Percentiles rank a stretch among this genome's conserved stretches.
phyloP scores from a whole-genome alignment of 2,113 vertebrate species.

The Ciconia boyciana region DNA sequence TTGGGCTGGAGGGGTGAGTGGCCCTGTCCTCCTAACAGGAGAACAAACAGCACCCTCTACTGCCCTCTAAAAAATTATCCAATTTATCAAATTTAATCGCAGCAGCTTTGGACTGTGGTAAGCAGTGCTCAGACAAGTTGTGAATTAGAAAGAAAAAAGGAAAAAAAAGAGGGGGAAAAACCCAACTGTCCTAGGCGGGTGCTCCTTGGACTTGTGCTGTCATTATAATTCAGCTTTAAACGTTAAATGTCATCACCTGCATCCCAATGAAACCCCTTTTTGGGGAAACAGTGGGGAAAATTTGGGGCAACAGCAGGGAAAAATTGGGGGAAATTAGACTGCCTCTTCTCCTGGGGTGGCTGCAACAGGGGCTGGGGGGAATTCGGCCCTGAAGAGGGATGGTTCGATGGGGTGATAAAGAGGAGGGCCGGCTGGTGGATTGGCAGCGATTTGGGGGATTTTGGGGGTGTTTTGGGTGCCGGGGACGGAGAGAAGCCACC shows the following conservation, averaged over 20 bases:
- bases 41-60: neutral
- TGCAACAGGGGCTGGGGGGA: fast-evolving
- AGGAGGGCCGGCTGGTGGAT: neutral
- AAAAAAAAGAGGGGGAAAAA: neutral
- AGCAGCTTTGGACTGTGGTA: neutral
- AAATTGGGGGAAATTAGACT: neutral
- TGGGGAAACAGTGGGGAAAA: neutral
- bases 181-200: neutral
- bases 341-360: neutral
- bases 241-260: fast-evolving
- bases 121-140: neutral
- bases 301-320: too few species aligned
- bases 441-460: neutral
- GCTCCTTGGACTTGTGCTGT: neutral
- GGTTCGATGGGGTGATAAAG: fast-evolving
- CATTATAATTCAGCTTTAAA: neutral
- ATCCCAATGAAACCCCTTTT: fast-evolving
- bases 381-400: fast-evolving
- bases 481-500: neutral
- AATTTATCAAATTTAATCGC: neutral
- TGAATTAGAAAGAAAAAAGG: neutral
- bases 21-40: neutral
- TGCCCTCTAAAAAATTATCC: neutral
- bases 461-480: neutral
- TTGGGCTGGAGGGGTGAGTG: neutral